Base-by-base conservation (phyloP, 2,797 vertebrate species). In the Myiotriccus ornatus region DNA sequence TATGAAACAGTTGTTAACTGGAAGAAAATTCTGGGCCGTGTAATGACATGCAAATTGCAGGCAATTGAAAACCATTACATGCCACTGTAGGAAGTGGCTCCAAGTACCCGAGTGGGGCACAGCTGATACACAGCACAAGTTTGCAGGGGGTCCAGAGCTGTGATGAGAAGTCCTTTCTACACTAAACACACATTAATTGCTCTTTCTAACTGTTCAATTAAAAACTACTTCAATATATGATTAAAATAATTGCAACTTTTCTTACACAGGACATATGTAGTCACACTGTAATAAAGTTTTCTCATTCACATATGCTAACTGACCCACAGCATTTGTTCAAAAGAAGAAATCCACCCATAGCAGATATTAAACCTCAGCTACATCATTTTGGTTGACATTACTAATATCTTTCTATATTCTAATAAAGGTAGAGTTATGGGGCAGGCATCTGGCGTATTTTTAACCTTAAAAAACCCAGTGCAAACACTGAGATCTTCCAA, bases 11-110 rank as follows among this genome's bases (percentile, higher is more conserved):
- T 5, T 56, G 50, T 32, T 76, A 88, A 79, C 2, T 27, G 87
- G 46, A 67, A 75, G 39, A 65, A 76, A 52, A 76, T 74, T 74
- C 69, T 75, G 60, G 46, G 24, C 81, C 2, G 1, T 25, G 37
- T 43, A 89, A 87, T 82, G 63, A 65, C 43, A 93, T 63, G 89
- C 67, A 94, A 89, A 93, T 77, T 63, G 57, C 41, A 90, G 71
- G 63, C 65, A 81, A 67, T 2, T 71, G 68, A 41, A 81, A 93
- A 41, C 57, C 35, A 37, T 59, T 68, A 39, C 10, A 20, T 32
- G 55, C n/a, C 50, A 34, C 59, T 0, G 2, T 17, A 46, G 25
- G 49, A 69, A 85, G 71, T 4, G 20, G 43, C 71, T 77, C 20
- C 56, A 67, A 47, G 44, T 68, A 52, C 35, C 81, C 25, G 28